Base-by-base conservation (phyloP, 2,888 invertebrate species). In the Plagodis pulveraria region DNA sequence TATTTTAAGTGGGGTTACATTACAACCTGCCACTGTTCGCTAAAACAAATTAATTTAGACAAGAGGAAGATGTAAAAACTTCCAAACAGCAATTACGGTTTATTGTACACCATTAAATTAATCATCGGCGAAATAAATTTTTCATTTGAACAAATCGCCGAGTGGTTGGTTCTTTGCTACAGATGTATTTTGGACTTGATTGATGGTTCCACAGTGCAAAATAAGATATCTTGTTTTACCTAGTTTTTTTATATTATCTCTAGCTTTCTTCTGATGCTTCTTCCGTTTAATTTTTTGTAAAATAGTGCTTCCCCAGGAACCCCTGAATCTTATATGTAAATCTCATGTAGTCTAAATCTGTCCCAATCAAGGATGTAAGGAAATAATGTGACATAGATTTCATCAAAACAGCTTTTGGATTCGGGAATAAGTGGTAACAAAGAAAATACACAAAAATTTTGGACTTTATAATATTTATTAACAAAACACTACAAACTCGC, bases 71-170 rank as follows among this genome's bases (percentile, higher is more conserved):
- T 89, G 91, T 90, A 89, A 92, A 92, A 92, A 92, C 84, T 91
- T 91, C 85, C 78, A 83, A 91, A 92, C 89, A 90, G 78, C 92
- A 83, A 91, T 92, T 90, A 92, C 83, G 80, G 86, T 91, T 91
- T 89, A 92, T 92, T 87, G 83, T 87, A 72, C 73, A 74, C 82
- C 86, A 91, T 92, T 91, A 91, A 84, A 91, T 91, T 90, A 92
- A 92, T 92, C 91, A 91, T 90, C 84, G 86, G 86, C 87, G 81
- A 90, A 90, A 91, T 91, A 89, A 90, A 92, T 92, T 91, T 91
- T 91, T 91, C 92, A 91, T 91, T 91, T 85, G 87, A 84, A 91
- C 90, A 89, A 91, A 92, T 92, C 87, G 81, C 84, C 78, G 83
- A 83, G 86, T 84, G 85, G 83, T 83, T 76, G 42, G 42, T 42